These are phyloP conservation scores for Pseudochromis fuscus DNA, from an alignment of 2,797 vertebrate genomes.

Conservation along the genomic window DNA sequence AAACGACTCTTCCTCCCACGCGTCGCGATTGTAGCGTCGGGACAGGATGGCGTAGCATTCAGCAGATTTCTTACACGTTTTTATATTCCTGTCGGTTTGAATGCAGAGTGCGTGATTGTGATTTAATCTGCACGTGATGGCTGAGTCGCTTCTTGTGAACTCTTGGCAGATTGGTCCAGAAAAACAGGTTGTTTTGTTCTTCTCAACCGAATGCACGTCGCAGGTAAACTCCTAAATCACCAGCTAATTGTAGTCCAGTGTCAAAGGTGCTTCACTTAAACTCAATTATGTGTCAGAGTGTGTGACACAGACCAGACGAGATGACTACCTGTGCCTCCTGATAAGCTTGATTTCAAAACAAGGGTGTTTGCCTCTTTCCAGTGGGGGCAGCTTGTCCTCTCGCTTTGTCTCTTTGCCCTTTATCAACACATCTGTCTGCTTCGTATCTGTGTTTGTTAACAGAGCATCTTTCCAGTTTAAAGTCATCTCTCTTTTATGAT, in stretches of 20 bases:
- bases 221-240: constrained; percentile 49
- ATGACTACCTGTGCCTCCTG: constrained; percentile 45
- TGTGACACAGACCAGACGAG: constrained; percentile 25
- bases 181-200: not conserved
- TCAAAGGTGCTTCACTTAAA: constrained; percentile 41
- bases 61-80: too few species aligned
- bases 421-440: not conserved
- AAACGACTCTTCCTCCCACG: not conserved
- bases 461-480: too few species aligned
- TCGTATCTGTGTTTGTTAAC: constrained; percentile 29
- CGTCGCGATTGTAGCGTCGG: too few species aligned
- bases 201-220: constrained; percentile 5
- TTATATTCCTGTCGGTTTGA: too few species aligned
- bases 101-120: not conserved
- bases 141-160: too few species aligned
- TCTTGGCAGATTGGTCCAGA: not conserved
- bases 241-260: constrained; percentile 50
- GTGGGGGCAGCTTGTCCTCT: not conserved
- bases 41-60: too few species aligned
- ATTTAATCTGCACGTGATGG: too few species aligned
- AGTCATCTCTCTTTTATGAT: constrained; percentile 47
- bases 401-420: not conserved
- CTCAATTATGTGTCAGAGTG: constrained; percentile 41
- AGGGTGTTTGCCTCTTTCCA: not conserved
- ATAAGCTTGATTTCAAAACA: constrained; percentile 21